These are phyloP conservation scores for Acleris cristana DNA, from an alignment of 2,888 invertebrate genomes.

Conservation along the genomic window DNA sequence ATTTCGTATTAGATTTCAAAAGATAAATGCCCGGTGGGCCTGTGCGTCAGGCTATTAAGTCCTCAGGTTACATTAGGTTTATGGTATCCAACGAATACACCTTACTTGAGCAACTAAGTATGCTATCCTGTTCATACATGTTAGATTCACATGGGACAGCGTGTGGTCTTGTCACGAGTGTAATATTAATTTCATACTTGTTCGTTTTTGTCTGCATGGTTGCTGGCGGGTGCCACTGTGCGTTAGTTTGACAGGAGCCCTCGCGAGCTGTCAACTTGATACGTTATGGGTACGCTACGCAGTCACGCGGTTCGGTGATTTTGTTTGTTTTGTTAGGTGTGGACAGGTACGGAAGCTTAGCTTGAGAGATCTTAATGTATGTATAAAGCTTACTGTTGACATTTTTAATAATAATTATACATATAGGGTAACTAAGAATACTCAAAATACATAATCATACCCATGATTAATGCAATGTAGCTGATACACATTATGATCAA, in stretches of 20 bases:
- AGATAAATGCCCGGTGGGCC: constrained; percentile 37
- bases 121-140: neutral
- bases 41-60: constrained; percentile 26
- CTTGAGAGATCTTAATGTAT: neutral
- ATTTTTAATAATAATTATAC: neutral
- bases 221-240: constrained; percentile 27
- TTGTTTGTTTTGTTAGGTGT: constrained; percentile 32
- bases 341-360: constrained; percentile 14
- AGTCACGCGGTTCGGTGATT: constrained; percentile 7
- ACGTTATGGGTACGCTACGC: constrained; percentile 24
- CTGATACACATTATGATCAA: no score
- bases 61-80: constrained; percentile 26
- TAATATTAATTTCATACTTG: neutral
- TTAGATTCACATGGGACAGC: neutral
- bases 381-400: neutral
- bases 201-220: constrained; percentile 20
- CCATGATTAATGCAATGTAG: no score
- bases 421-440: no score
- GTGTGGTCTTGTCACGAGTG: neutral
- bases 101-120: neutral
- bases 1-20: constrained; percentile 31
- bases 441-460: no score
- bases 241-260: constrained; percentile 27
- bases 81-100: neutral
- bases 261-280: constrained; percentile 25